Conservation (phyloP, 2,888 invertebrate species). For the Macrophya annulata region DNA sequence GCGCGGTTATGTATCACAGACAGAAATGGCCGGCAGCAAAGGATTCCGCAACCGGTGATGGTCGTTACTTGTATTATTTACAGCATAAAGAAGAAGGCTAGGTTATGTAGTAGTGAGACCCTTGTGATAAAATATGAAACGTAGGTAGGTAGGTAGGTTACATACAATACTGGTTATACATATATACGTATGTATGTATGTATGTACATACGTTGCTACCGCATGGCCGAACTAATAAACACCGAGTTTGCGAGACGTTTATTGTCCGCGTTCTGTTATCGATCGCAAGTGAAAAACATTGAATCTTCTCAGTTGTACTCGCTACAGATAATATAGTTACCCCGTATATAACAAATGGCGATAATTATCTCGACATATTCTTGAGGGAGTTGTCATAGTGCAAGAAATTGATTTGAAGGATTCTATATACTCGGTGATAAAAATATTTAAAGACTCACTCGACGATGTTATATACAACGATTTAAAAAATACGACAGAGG, state of each 20-base stretch:
- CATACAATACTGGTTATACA: slow-evolving; percentile 39
- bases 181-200: too few species aligned
- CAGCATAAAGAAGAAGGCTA: slow-evolving; percentile 26
- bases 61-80: slow-evolving; percentile 53
- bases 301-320: not conserved
- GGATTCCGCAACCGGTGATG: slow-evolving; percentile 31
- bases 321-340: too few species aligned
- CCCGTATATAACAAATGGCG: not conserved
- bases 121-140: slow-evolving; percentile 50
- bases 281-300: slow-evolving; percentile 50
- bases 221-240: slow-evolving; percentile 49
- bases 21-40: slow-evolving; percentile 13
- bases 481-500: too few species aligned
- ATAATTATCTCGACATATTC: not conserved
- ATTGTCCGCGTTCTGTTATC: slow-evolving; percentile 51
- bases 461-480: not conserved
- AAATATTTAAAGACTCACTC: slow-evolving; percentile 15
- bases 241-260: slow-evolving; percentile 41
- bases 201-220: not conserved
- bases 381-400: not conserved
- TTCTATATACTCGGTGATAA: not conserved
- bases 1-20: not conserved
- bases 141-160: not conserved
- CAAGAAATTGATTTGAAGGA: not conserved
- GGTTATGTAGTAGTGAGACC: not conserved